Conservation (phyloP, 2,888 invertebrate genomes). For the Apantesis nais region DNA sequence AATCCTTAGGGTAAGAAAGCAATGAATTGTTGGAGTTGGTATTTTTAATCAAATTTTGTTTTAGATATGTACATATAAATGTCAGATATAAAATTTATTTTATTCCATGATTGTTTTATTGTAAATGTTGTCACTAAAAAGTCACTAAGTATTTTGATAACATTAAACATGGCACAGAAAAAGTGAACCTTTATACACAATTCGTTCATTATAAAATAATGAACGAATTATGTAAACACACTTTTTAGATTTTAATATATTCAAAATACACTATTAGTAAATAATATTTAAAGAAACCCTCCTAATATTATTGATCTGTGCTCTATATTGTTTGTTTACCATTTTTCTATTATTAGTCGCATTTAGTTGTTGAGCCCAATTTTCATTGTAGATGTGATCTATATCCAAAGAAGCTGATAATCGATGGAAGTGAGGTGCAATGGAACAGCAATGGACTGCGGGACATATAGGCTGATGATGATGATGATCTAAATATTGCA, state of each 20-base stretch:
- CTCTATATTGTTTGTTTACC: neutral
- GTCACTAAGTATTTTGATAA: neutral
- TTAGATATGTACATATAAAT: neutral
- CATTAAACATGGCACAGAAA: neutral
- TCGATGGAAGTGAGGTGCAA: no score
- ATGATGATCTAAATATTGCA: neutral
- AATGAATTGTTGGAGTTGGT: conserved; percentile 61
- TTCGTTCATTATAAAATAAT: no score
- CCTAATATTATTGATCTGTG: neutral
- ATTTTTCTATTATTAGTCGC: neutral
- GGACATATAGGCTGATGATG: no score
- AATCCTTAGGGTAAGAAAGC: conserved; percentile 56
- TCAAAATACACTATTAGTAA: no score
- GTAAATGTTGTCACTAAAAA: neutral
- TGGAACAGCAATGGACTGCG: no score
- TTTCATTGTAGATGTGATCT: no score
- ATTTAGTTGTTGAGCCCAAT: no score
- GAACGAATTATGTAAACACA: no score
- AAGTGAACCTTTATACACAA: neutral
- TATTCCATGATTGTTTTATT: neutral
- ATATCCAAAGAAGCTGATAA: no score
- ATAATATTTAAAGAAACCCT: neutral
- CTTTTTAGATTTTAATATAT: no score
- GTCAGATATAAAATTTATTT: no score
- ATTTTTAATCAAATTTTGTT: conserved; percentile 31